Percentiles rank a stretch among this genome's conserved stretches.
Conservation (phyloP, 2,888 invertebrate genomes). For the Drosophila putrida region DNA sequence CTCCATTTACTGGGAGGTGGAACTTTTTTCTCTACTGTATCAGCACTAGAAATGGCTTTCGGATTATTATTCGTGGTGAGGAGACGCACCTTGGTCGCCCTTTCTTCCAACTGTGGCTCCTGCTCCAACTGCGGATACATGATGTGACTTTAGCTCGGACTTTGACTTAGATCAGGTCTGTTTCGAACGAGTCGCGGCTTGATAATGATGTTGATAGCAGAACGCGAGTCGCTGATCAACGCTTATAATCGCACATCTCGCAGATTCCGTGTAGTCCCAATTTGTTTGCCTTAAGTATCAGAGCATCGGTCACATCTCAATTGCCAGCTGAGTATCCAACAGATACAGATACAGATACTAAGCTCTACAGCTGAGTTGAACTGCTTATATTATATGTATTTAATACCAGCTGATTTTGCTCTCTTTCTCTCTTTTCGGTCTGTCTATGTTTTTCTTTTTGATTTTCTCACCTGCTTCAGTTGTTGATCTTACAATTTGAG, state of each 20-base stretch:
- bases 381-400: neutral
- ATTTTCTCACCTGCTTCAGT: constrained; percentile 4
- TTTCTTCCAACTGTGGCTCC: constrained; percentile 52
- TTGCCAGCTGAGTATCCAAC: constrained; percentile 31
- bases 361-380: constrained; percentile 1
- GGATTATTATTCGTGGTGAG: constrained; percentile 20
- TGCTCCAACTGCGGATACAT: constrained; percentile 67
- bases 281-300: constrained; percentile 67
- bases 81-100: constrained; percentile 52
- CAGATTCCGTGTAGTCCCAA: constrained; percentile 30
- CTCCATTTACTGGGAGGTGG: constrained; percentile 52
- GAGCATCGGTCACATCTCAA: constrained; percentile 53
- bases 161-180: constrained; percentile 31
- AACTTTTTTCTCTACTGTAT: constrained; percentile 24
- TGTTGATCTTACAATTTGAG: constrained; percentile 33
- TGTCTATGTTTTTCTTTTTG: constrained; percentile 1
- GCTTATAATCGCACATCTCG: constrained; percentile 31
- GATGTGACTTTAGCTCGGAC: neutral
- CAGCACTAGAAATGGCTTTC: neutral
- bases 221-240: constrained; percentile 27
- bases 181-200: constrained; percentile 45
- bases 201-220: constrained; percentile 51
- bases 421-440: neutral
- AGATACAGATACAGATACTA: constrained; percentile 7
- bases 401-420: constrained; percentile 26